Evolutionary conservation across 2,888 invertebrate genomes (phyloP).

Genomic region (Elgonia sp.): DNA sequence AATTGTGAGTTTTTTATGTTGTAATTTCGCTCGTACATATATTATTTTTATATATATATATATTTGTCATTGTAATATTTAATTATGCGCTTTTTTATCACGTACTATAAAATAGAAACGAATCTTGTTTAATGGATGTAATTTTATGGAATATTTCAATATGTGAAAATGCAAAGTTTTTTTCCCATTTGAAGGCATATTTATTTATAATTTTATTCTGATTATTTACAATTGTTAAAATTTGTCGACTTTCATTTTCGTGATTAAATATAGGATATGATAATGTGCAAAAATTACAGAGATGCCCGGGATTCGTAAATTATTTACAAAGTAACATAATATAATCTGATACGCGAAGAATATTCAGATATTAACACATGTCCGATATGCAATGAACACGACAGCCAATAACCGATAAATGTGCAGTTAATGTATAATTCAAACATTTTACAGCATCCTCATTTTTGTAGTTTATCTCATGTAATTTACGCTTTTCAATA

Average conservation of each 20-base stretch:
- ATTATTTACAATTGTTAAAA: neutral
- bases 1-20: no score
- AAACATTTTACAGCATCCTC: no score
- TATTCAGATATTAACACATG: constrained; percentile 11
- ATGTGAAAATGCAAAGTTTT: neutral
- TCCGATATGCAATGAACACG: constrained; percentile 5
- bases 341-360: constrained; percentile 3
- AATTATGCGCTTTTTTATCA: constrained; percentile 2
- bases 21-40: no score
- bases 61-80: constrained; percentile 23
- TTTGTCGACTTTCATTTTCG: neutral
- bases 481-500: no score
- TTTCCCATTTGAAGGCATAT: neutral
- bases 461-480: no score
- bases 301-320: neutral
- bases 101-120: constrained; percentile 4
- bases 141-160: neutral
- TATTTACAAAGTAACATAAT: neutral
- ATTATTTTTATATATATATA: no score
- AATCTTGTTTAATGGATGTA: neutral
- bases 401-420: no score
- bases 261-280: neutral
- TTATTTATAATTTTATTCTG: neutral
- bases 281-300: neutral
- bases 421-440: no score